Base-by-base conservation (phyloP, 2,113 vertebrate species). In the Meleagris gallopavo region DNA sequence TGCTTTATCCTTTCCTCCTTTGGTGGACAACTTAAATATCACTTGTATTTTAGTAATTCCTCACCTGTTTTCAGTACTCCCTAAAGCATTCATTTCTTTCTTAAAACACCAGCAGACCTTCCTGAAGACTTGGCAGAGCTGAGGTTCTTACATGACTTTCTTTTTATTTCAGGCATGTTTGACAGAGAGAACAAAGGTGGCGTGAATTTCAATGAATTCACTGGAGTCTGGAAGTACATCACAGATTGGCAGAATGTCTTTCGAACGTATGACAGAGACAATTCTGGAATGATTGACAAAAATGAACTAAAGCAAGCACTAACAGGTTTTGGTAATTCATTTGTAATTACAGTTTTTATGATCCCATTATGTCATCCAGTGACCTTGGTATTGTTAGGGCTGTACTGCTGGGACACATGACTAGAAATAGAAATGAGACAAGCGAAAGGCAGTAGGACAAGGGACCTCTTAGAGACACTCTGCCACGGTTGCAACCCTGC, bases 221-320 rank as follows among this genome's bases (percentile, higher is more conserved):
- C 98, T 0, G 99, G 99, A 11, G 99, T 99, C 61, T 99, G 99
- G 99, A 99, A 99, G 91, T 99, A 99, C 93, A 98, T 99, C 97
- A 98, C 99, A 4, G 99, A 99, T 94, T 99, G 99, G 99, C 99
- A 99, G 98, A 99, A 98, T 93, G 99, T 99, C 96, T 99, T 99
- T 98, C 98, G 99, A 94, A 99, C 98, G 11, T 99, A 99, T 66
- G 99, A 99, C 97, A 96, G 99, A 86, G 99, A 99, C 98, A 99
- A 99, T 96, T 99, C 99, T 2, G 99, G 99, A 83, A 99, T 99
- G 98, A 99, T 99, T 50, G 99, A 99, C 97, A 99, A 98, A 97
- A 99, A 98, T 16, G 99, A 99, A 97, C 98, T 99, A 88, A 99
- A 99, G 97, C 99, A 99, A 97, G 99, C 99, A 24, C 98, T 99